These are phyloP conservation scores for Hetaerina americana DNA, from an alignment of 1,140 invertebrate genomes.

Conservation along the genomic window DNA sequence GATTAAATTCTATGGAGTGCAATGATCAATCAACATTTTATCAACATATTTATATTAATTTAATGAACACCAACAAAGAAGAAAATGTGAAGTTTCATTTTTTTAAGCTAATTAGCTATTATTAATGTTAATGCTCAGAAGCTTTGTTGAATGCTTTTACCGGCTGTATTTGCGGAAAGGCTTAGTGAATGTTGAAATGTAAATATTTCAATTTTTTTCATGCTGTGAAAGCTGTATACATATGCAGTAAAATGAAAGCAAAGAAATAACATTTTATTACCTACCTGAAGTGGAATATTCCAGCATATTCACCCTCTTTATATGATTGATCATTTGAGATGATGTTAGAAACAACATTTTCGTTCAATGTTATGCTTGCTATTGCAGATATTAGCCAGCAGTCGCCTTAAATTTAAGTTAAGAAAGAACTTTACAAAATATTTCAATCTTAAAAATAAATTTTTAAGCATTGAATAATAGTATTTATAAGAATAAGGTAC, in stretches of 20 bases:
- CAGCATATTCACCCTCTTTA: slow-evolving; percentile 36
- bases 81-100: background rate
- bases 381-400: slow-evolving; percentile 53
- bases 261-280: too few relatives aligned
- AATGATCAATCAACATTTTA: too few relatives aligned
- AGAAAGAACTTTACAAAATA: background rate
- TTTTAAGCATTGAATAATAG: background rate
- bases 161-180: background rate
- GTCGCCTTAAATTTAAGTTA: slow-evolving; percentile 32
- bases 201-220: background rate
- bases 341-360: slow-evolving; percentile 40
- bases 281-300: slow-evolving; percentile 36
- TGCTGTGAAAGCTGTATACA: background rate
- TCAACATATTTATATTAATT: too few relatives aligned
- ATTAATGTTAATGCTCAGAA: background rate
- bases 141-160: background rate
- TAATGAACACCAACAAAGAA: too few relatives aligned
- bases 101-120: background rate
- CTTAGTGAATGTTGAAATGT: background rate
- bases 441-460: background rate
- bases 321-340: slow-evolving; percentile 46
- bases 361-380: slow-evolving; percentile 44
- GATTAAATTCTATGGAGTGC: too few relatives aligned
- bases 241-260: background rate
- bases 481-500: background rate